Conservation (phyloP, 2,797 vertebrate species). For the Eremophila alpestris region DNA sequence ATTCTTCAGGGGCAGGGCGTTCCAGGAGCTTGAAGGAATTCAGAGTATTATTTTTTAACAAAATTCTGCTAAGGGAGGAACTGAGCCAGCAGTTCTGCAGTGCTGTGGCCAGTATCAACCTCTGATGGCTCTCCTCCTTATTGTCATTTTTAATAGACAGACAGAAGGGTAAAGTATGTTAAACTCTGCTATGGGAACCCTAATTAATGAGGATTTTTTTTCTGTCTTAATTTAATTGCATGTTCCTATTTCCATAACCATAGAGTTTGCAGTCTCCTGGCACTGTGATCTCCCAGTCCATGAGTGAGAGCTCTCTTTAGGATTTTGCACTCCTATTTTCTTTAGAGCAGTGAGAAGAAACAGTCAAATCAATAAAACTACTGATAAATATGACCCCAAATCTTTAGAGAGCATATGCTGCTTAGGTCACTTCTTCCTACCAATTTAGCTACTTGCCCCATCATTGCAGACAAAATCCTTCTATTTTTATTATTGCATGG, state of each 20-base stretch:
- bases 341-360: not conserved
- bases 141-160: not conserved
- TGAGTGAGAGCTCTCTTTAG: not conserved
- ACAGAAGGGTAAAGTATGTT: not conserved
- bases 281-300: not conserved
- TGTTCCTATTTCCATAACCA: not conserved
- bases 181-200: not conserved
- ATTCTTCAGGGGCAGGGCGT: conserved; percentile 15
- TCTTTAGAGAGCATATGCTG: not conserved
- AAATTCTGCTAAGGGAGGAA: conserved; percentile 33
- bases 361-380: not conserved
- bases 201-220: not conserved
- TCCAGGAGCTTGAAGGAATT: conserved; percentile 34
- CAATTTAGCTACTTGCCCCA: not conserved
- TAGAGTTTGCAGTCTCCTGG: not conserved
- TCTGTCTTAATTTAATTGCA: not conserved
- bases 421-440: not conserved
- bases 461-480: not conserved
- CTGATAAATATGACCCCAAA: not conserved
- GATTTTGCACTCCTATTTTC: not conserved
- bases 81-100: not conserved
- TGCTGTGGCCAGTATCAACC: not conserved
- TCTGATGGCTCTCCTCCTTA: not conserved
- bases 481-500: not conserved
- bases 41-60: conserved; percentile 41